Percentiles rank a stretch among this genome's conserved stretches.
Evolutionary conservation across 2,888 invertebrate genomes (phyloP).

Genomic region (Gymnosoma rotundatum): DNA sequence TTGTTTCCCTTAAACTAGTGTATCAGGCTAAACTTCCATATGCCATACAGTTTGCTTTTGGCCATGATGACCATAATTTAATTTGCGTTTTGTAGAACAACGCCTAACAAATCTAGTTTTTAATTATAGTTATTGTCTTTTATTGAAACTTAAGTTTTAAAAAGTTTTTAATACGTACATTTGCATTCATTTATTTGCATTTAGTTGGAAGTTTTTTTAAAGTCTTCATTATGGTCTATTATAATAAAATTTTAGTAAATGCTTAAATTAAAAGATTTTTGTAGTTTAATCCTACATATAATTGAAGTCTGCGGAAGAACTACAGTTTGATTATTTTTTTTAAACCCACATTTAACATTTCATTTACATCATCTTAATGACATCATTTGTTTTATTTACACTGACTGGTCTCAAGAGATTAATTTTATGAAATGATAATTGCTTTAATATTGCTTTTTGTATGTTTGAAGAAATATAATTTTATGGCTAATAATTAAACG

Average conservation of each 20-base stretch:
- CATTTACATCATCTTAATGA: slow-evolving; percentile 51
- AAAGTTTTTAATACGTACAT: background rate
- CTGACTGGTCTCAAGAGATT: slow-evolving; percentile 26
- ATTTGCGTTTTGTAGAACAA: slow-evolving; percentile 56
- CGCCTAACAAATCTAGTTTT: background rate
- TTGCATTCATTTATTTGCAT: background rate
- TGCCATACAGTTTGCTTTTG: background rate
- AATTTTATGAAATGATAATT: slow-evolving; percentile 11
- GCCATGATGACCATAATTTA: slow-evolving; percentile 37
- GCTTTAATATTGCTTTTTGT: background rate
- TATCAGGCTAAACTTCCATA: background rate
- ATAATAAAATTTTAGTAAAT: no score
- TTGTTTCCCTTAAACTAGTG: slow-evolving; percentile 29
- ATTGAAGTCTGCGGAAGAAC: background rate
- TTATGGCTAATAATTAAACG: background rate
- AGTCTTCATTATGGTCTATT: no score
- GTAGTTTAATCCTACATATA: slow-evolving; percentile 19
- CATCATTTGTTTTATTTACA: slow-evolving; percentile 42
- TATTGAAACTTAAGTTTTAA: background rate
- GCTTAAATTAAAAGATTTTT: background rate
- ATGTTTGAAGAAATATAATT: background rate
- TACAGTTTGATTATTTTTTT: background rate
- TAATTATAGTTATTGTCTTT: background rate
- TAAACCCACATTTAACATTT: slow-evolving; percentile 40
- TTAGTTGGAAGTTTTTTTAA: no score